Conservation (phyloP, 2,113 vertebrate species). For the Phasianus colchicus region DNA sequence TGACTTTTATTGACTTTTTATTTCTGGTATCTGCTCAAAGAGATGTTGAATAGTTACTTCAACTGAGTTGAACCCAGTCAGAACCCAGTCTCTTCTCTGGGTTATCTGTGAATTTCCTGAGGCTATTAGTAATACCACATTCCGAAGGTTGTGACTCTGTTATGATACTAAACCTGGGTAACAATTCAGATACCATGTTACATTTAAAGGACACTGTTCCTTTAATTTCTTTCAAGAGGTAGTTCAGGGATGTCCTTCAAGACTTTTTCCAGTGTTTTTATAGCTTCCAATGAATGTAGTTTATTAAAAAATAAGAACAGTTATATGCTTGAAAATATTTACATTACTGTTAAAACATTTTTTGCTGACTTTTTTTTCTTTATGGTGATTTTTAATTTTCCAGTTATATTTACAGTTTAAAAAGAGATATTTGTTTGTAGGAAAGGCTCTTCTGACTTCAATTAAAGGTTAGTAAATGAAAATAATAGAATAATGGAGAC, state of each 20-base stretch:
- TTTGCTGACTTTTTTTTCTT: background rate
- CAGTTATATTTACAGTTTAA: background rate
- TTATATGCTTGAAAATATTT: background rate
- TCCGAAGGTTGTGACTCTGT: background rate
- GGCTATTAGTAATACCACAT: background rate
- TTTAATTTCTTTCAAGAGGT: background rate
- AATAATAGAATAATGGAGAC: background rate
- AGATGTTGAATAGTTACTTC: background rate
- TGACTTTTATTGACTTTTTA: background rate
- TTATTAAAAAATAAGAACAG: background rate
- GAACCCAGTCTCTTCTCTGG: background rate
- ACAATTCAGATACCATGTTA: background rate
- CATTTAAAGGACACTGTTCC: background rate
- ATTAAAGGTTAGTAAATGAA: background rate
- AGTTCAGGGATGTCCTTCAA: background rate
- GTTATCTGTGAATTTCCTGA: background rate
- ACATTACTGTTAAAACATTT: fast-evolving
- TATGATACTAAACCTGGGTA: background rate
- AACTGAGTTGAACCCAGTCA: constrained; percentile 6
- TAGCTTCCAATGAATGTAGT: background rate
- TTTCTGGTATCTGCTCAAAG: constrained; percentile 3
- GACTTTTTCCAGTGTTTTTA: background rate
- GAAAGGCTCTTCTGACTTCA: background rate
- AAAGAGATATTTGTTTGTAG: background rate
- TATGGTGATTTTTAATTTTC: background rate